Conservation (phyloP, 1,140 invertebrate species). For the Sinella curviseta region DNA sequence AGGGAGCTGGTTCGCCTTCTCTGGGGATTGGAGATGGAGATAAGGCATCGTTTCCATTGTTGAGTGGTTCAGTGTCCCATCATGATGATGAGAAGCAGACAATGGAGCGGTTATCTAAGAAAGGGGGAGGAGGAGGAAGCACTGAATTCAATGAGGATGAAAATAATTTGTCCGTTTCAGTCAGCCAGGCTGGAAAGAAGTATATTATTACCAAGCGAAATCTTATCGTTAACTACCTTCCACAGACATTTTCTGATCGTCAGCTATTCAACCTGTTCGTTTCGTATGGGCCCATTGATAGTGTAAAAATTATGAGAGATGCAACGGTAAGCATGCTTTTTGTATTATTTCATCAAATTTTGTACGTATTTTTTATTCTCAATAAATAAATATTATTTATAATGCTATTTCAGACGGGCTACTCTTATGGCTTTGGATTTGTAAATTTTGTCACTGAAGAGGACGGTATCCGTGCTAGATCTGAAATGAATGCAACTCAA, state of each 20-base stretch:
- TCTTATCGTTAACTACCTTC: constrained; percentile 93
- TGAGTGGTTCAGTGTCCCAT: not conserved
- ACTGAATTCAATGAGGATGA: not conserved
- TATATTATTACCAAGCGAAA: constrained; percentile 63
- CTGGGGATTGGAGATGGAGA: constrained; percentile 7
- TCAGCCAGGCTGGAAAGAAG: constrained; percentile 8
- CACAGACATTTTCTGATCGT: constrained; percentile 87
- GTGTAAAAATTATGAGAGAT: constrained; percentile 87
- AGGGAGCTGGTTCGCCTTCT: not conserved
- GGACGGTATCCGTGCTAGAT: constrained; percentile 82
- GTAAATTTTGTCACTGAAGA: constrained; percentile 84
- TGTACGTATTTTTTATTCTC: constrained; percentile 4
- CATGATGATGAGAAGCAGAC: not conserved
- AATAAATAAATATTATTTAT: constrained; percentile 47
- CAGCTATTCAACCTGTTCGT: constrained; percentile 86
- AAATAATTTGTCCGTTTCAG: not conserved
- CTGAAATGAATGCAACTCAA: constrained; percentile 82
- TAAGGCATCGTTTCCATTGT: not conserved
- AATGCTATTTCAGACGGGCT: constrained; percentile 77
- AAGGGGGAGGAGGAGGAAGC: not conserved
- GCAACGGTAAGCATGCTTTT: constrained; percentile 65
- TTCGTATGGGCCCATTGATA: constrained; percentile 81
- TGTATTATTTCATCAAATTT: not conserved
- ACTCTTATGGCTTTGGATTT: constrained; percentile 95
- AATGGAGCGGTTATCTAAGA: not conserved